Evolutionary conservation across 1,140 invertebrate genomes (phyloP).

Genomic region (Drosophila watanabei): DNA sequence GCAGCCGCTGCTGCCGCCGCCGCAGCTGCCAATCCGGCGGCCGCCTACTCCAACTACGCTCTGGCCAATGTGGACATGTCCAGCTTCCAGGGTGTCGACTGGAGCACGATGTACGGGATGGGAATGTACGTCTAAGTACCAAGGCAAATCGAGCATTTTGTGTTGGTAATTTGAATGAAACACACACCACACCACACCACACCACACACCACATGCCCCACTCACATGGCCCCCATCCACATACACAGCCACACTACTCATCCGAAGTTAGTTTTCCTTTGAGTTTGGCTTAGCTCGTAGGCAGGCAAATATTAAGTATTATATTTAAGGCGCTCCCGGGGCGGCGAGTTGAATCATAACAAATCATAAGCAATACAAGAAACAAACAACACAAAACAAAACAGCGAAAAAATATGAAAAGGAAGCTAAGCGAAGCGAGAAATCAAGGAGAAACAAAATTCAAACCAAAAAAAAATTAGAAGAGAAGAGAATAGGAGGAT

Average conservation of each 20-base stretch:
- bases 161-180: constrained; percentile 61
- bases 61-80: constrained; percentile 96
- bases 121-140: constrained; percentile 93
- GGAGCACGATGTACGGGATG: constrained; percentile 95
- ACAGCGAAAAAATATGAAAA: not conserved
- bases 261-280: constrained; percentile 60
- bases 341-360: constrained; percentile 61
- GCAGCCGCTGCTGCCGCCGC: constrained; percentile 81
- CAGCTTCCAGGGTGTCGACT: constrained; percentile 95
- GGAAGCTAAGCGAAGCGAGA: constrained; percentile 39
- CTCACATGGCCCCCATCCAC: constrained; percentile 27
- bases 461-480: constrained; percentile 63
- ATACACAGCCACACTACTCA: constrained; percentile 44
- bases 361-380: constrained; percentile 79
- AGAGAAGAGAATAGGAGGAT: constrained; percentile 56
- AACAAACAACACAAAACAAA: constrained; percentile 40
- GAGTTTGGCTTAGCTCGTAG: constrained; percentile 59
- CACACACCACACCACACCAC: constrained; percentile 45
- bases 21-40: constrained; percentile 88
- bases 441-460: constrained; percentile 57
- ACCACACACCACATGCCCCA: constrained; percentile 4
- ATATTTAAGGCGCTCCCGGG: constrained; percentile 66
- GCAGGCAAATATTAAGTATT: constrained; percentile 77
- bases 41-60: constrained; percentile 92
- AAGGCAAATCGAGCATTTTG: constrained; percentile 10